These are phyloP conservation scores for Oligia latruncula DNA, from an alignment of 2,888 invertebrate genomes.

Conservation along the genomic window DNA sequence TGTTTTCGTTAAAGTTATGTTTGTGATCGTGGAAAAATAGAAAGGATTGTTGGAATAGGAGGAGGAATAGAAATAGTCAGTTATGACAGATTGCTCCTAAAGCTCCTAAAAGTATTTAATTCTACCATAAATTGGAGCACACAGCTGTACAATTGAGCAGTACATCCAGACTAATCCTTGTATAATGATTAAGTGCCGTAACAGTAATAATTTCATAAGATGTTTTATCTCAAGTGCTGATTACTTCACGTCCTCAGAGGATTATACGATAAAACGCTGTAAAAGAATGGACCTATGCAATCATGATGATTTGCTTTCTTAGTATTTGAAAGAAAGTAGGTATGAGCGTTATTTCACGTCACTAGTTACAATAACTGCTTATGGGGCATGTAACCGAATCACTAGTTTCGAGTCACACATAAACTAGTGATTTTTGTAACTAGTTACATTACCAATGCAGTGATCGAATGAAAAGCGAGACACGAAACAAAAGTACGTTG, in stretches of 20 bases:
- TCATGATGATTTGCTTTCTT: constrained; percentile 10
- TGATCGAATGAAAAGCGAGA: too few relatives aligned
- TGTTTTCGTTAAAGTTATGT: not conserved
- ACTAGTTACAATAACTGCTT: too few relatives aligned
- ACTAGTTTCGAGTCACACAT: too few relatives aligned
- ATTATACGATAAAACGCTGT: constrained; percentile 16
- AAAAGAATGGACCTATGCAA: constrained; percentile 21
- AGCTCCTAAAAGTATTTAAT: not conserved
- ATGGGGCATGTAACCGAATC: too few relatives aligned
- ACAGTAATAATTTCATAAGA: not conserved
- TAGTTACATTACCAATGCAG: too few relatives aligned
- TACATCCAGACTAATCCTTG: not conserved
- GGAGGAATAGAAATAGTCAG: not conserved
- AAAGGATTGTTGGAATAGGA: not conserved
- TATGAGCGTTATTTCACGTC: too few relatives aligned
- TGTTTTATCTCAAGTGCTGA: constrained; percentile 17
- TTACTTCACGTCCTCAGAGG: not conserved
- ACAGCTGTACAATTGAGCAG: not conserved
- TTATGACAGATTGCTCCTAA: not conserved
- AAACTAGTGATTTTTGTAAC: too few relatives aligned
- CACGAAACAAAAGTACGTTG: too few relatives aligned
- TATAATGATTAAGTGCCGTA: not conserved
- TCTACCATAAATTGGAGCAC: not conserved
- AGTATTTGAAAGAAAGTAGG: constrained; percentile 16
- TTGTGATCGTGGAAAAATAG: not conserved